Base-by-base conservation (phyloP, 1,140 invertebrate genomes). In the Brachionus rotundiformis region DNA sequence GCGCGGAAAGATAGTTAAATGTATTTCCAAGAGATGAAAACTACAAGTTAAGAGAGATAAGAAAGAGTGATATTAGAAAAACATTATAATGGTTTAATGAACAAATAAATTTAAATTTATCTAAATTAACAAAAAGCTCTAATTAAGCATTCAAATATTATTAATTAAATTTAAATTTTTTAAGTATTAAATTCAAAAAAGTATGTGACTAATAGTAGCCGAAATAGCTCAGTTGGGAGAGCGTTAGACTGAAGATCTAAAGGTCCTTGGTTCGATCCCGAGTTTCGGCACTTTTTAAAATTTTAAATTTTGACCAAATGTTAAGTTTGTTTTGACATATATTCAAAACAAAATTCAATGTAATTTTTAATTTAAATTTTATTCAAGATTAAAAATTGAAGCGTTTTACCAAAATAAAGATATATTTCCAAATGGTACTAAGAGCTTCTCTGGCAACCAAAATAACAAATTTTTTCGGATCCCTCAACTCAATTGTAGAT, bases 221-320 rank as follows among this genome's bases (percentile, higher is more conserved):
- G 47, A 49, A 49, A 49, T 49, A 49, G 47, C 47, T 49, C 47
- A 49, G 47, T 49, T 49, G 47, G 47, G 47, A 49, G 39, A 41
- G 39, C 39, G 39, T 41, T 41, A 41, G 39, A 41, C 39, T 41
- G 39, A 41, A 41, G 39, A 41, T 41, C 39, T 41, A 41, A 41
- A 41, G 39, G 39, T 41, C 39, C 39, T 41, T 41, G 39, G 39
- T 41, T 41, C 39, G 39, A 41, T 41, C 39, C 39, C 39, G 39
- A 41, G 39, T 41, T 41, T 41, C 39, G 39, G 39, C 39, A 41
- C 1, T 41, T 49, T 47, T 49, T 49, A 44, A 44, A 36, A 36
- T 8, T 36, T 41, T 41, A 41, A 41, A 0, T 41, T 41, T 6
- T 41, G 8, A 13, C 10, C n/a, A 13, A 41, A 41, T 41, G 39